Evolutionary conservation across 2,797 vertebrate genomes (phyloP).

Genomic region (Hippoglossus hippoglossus): DNA sequence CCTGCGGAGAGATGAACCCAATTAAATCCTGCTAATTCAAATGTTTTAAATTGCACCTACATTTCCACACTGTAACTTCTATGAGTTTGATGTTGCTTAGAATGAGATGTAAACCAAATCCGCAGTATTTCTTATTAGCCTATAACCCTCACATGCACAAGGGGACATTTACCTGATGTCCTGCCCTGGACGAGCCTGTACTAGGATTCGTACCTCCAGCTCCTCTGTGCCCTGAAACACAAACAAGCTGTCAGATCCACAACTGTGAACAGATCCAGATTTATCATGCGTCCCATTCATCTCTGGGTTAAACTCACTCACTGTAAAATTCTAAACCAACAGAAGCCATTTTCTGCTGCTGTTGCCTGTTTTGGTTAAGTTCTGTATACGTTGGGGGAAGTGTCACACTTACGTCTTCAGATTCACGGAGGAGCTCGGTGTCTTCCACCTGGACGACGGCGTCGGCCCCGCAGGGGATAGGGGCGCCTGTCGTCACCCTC

Average conservation of each 20-base stretch:
- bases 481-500: constrained; percentile 98
- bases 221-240: constrained; percentile 95
- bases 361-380: background rate
- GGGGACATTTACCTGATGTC: constrained; percentile 91
- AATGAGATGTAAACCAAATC: background rate
- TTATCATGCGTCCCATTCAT: background rate
- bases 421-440: constrained; percentile 97
- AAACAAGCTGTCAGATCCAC: constrained; percentile 36
- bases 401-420: constrained; percentile 91
- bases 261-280: constrained; percentile 6
- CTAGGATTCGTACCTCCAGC: constrained; percentile 96
- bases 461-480: constrained; percentile 98
- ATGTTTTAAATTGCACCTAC: too few species aligned
- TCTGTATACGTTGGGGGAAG: background rate
- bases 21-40: background rate
- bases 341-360: background rate
- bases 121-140: background rate
- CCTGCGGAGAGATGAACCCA: constrained; percentile 76
- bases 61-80: too few species aligned
- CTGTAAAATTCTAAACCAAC: background rate
- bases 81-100: too few species aligned
- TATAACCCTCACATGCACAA: background rate
- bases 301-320: background rate
- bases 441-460: constrained; percentile 99
- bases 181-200: constrained; percentile 97